Percentiles rank a stretch among this genome's conserved stretches.
phyloP scores from a whole-genome alignment of 2,888 invertebrate species.

The Poecilobothrus nobilitatus region DNA sequence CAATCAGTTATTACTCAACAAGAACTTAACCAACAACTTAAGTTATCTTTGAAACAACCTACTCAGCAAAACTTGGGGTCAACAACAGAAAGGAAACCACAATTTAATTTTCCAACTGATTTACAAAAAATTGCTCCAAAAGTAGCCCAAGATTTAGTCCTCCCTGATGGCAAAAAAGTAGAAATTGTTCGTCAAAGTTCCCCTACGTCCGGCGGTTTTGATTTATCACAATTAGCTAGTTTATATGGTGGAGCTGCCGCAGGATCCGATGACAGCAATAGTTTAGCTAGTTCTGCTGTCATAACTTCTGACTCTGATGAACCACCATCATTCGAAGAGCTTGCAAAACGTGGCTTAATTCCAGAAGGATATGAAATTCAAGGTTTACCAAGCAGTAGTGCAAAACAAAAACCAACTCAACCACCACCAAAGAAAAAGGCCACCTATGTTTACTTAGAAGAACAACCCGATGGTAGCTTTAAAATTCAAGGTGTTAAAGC shows the following conservation, averaged over 20 bases:
- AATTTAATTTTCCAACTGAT: constrained; percentile 13
- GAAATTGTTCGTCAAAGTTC: constrained; percentile 51
- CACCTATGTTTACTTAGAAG: constrained; percentile 77
- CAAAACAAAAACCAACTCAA: constrained; percentile 45
- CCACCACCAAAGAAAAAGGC: constrained; percentile 64
- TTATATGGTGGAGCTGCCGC: constrained; percentile 37
- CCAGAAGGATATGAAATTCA: constrained; percentile 77
- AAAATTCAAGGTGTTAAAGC: constrained; percentile 79
- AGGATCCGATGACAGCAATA: constrained; percentile 34
- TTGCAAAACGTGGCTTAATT: constrained; percentile 64
- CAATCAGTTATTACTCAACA: constrained; percentile 37
- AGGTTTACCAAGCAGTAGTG: constrained; percentile 65
- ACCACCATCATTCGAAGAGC: constrained; percentile 66
- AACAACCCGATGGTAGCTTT: constrained; percentile 75
- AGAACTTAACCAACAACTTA: neutral
- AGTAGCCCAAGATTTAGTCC: constrained; percentile 57
- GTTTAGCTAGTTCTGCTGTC: constrained; percentile 43
- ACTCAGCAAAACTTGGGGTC: constrained; percentile 25
- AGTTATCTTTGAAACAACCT: constrained; percentile 1
- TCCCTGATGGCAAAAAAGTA: constrained; percentile 65
- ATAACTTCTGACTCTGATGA: constrained; percentile 48
- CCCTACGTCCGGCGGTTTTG: constrained; percentile 31
- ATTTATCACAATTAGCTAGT: constrained; percentile 36
- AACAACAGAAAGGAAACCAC: constrained; percentile 5
- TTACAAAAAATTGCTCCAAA: constrained; percentile 34